Evolutionary conservation across 2,888 invertebrate species (phyloP).

Genomic region (Tiliacea citrago): DNA sequence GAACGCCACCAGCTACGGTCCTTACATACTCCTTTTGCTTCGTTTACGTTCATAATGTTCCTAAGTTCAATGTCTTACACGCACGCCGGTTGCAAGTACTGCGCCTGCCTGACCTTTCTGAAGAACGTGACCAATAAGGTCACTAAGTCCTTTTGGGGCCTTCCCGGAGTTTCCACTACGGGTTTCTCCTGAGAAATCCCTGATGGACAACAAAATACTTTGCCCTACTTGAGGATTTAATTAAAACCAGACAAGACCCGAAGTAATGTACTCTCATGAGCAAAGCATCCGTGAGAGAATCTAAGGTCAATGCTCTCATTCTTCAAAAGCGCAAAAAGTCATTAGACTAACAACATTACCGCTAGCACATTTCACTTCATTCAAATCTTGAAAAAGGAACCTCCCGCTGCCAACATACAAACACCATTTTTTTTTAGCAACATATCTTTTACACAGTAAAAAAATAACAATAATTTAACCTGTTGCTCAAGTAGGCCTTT

Average conservation of each 20-base stretch:
- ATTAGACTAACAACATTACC: slow-evolving; percentile 40
- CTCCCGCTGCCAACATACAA: slow-evolving; percentile 30
- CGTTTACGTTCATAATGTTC: not conserved
- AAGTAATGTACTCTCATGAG: not conserved
- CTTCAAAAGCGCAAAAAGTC: slow-evolving; percentile 26
- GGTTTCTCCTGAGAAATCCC: not conserved
- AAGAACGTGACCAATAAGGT: not conserved
- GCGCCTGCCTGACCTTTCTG: not conserved
- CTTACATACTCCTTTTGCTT: not conserved
- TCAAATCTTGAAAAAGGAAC: slow-evolving; percentile 32
- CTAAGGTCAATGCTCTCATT: slow-evolving; percentile 23
- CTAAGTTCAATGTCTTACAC: not conserved
- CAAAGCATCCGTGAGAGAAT: not conserved
- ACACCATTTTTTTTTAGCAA: slow-evolving; percentile 30
- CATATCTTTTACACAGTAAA: slow-evolving; percentile 14
- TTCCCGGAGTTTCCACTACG: not conserved
- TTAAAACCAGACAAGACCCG: not conserved
- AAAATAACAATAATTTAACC: slow-evolving; percentile 56
- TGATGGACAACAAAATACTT: not conserved
- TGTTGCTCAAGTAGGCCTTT: slow-evolving; percentile 62
- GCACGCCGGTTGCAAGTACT: not conserved
- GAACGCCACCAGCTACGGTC: not conserved
- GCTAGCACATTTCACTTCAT: slow-evolving; percentile 20
- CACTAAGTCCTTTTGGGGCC: not conserved
- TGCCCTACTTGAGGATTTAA: not conserved